Percentiles rank a stretch among this genome's conserved stretches.
phyloP scores from a whole-genome alignment of 2,797 vertebrate species.

The Lophius americanus region DNA sequence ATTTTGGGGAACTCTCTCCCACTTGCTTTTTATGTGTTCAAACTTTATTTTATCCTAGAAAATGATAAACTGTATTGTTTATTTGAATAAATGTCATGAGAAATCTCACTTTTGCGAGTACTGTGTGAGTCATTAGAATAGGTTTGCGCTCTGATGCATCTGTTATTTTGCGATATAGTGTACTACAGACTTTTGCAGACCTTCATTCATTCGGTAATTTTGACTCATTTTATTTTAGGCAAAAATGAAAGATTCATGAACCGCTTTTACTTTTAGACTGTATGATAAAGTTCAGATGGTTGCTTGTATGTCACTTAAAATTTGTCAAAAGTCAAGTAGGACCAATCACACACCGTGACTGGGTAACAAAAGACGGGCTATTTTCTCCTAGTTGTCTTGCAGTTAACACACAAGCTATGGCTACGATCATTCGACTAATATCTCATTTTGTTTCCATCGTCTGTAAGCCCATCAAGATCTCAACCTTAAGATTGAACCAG shows the following conservation, averaged over 20 bases:
- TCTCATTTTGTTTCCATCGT: constrained; percentile 69
- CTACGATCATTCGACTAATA: constrained; percentile 57
- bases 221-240: constrained; percentile 31
- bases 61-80: constrained; percentile 84
- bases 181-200: constrained; percentile 60
- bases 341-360: constrained; percentile 51
- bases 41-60: constrained; percentile 81
- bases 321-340: constrained; percentile 42
- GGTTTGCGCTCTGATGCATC: constrained; percentile 65
- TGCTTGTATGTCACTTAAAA: constrained; percentile 55
- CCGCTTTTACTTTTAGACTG: constrained; percentile 54
- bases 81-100: constrained; percentile 86
- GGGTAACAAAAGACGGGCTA: constrained; percentile 55
- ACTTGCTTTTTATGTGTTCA: constrained; percentile 80
- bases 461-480: constrained; percentile 74
- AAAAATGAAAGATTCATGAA: constrained; percentile 41
- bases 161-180: constrained; percentile 61
- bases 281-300: constrained; percentile 42
- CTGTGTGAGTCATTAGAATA: constrained; percentile 80
- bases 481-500: constrained; percentile 71
- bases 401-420: constrained; percentile 53
- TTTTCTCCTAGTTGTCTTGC: constrained; percentile 51
- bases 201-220: constrained; percentile 45
- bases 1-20: constrained; percentile 73
- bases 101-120: constrained; percentile 79